Evolutionary conservation across 2,797 vertebrate species (phyloP).

Genomic region (Lacerta agilis): DNA sequence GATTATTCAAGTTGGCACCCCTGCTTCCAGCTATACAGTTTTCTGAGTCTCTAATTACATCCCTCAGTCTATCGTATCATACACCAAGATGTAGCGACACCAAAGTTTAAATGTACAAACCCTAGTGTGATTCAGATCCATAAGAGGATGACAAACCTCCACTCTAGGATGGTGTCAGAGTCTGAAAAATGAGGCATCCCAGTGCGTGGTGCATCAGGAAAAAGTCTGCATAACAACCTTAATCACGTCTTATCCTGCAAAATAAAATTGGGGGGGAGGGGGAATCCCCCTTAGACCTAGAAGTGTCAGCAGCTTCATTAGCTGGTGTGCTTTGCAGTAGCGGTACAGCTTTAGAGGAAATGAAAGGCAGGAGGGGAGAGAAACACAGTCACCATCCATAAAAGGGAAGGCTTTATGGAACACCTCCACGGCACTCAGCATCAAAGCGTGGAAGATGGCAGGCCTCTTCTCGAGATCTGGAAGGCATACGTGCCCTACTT

Average conservation of each 20-base stretch:
- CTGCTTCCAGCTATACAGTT: too few species aligned
- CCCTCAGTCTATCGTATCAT: too few species aligned
- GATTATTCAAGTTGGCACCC: too few species aligned
- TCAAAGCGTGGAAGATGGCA: slow-evolving; percentile 31
- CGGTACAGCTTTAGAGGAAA: neutral
- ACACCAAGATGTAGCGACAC: neutral
- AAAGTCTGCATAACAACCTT: fast-evolving
- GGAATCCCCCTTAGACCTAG: neutral
- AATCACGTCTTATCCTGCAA: neutral
- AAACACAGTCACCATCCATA: too few species aligned
- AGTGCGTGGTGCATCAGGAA: too few species aligned
- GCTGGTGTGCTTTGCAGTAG: slow-evolving; percentile 5
- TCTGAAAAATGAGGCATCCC: neutral
- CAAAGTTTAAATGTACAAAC: neutral
- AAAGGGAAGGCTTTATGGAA: neutral
- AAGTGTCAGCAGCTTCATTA: slow-evolving; percentile 19
- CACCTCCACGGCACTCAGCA: slow-evolving; percentile 43
- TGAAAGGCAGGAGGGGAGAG: too few species aligned
- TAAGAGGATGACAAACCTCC: neutral
- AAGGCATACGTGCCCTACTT: slow-evolving; percentile 37
- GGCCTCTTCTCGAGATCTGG: slow-evolving; percentile 50
- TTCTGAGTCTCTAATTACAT: too few species aligned
- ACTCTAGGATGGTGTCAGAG: too few species aligned
- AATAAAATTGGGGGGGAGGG: too few species aligned
- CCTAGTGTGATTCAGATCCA: neutral